Base-by-base conservation (phyloP, 1,140 invertebrate genomes). In the Cylas formicarius region DNA sequence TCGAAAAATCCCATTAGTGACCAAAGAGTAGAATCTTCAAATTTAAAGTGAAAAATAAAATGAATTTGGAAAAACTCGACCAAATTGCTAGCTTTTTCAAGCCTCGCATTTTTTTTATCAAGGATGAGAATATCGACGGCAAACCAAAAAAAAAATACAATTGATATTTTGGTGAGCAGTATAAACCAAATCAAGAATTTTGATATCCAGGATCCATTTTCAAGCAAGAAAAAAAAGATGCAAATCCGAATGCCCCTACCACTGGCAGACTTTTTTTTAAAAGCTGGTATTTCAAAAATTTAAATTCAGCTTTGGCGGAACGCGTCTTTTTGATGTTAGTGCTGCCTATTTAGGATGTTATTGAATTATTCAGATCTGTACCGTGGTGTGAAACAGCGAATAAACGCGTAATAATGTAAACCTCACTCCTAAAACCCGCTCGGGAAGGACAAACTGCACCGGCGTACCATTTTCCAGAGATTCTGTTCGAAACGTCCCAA, bases 291-390 rank as follows among this genome's bases (percentile, higher is more conserved):
- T 47, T 49, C 39, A 47, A 50, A 56, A 50, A 37, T 43, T 41
- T 53, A 47, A 56, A 53, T 53, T 50, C 31, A 43, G 28, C 27
- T 43, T 48, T 41, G 38, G 44, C 28, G 22, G 45, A 51, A 53
- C 35, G 44, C 48, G 44, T 43, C 56, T 58, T 58, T 58, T 56
- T 58, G 51, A 57, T 58, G 56, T 55, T 56, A 56, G 56, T 58
- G 51, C 53, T 47, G 56, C 50, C 51, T 56, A 58, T 58, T 57
- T 58, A 58, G 50, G 50, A 46, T 58, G 56, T 58, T 58, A 58
- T 58, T 58, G 56, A 58, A 58, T 58, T 58, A 58, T 58, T 58
- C 56, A 58, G 56, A 56, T 56, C 53, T 54, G 55, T 44, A 56
- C 48, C 37, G 48, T 56, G 53, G 56, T 58, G 56, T 58, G 52